These are phyloP conservation scores for Aleiodes alternator DNA, from an alignment of 2,888 invertebrate species.

Conservation along the genomic window DNA sequence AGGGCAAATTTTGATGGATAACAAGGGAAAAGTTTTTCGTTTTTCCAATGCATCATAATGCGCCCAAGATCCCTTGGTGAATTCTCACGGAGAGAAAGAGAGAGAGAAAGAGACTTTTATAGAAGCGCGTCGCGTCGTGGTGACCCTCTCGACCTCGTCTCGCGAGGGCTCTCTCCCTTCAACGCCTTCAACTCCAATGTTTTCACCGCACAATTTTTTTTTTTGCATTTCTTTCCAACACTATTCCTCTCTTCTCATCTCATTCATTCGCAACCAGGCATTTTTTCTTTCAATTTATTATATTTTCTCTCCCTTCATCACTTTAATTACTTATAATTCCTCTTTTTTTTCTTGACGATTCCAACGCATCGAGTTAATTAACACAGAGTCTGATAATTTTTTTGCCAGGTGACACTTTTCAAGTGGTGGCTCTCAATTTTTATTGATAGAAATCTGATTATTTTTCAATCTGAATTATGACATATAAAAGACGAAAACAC, in stretches of 20 bases:
- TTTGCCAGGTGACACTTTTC: too few relatives aligned
- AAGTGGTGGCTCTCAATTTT: neutral
- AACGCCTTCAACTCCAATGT: conserved; percentile 28
- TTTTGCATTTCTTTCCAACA: neutral
- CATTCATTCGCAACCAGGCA: conserved; percentile 23
- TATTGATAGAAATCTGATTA: conserved; percentile 9
- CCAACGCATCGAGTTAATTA: conserved; percentile 13
- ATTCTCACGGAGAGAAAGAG: conserved; percentile 11
- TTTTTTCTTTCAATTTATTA: conserved; percentile 36
- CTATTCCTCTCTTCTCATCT: neutral
- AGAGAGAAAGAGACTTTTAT: conserved; percentile 9
- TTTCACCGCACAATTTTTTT: conserved; percentile 17
- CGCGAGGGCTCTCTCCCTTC: conserved; percentile 37
- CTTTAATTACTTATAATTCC: neutral
- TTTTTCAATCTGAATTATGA: conserved; percentile 1
- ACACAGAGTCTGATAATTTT: neutral
- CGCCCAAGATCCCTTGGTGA: conserved; percentile 21
- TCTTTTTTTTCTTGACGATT: neutral
- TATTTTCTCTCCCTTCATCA: conserved; percentile 4
- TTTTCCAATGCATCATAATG: conserved; percentile 29
- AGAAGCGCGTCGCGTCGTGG: conserved; percentile 27
- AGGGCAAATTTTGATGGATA: conserved; percentile 40
- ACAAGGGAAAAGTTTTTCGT: conserved; percentile 45
- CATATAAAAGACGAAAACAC: too few relatives aligned
- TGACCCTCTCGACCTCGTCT: conserved; percentile 44